Base-by-base conservation (phyloP, 2,888 invertebrate genomes). In the Drosophila ustulata region DNA sequence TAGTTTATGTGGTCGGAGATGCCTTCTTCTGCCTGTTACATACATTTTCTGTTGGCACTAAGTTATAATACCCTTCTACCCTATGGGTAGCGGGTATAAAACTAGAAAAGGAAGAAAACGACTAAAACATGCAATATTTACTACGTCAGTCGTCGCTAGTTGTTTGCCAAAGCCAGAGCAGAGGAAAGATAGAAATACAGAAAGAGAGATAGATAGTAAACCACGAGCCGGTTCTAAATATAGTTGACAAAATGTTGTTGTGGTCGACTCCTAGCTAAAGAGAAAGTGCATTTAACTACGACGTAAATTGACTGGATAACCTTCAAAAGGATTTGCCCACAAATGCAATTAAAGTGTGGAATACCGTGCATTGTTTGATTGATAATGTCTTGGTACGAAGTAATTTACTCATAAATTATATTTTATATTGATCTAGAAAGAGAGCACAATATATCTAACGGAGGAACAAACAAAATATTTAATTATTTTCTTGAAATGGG, bases 81-180 rank as follows among this genome's bases (percentile, higher is more conserved):
- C n/a, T n/a, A n/a, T n/a, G n/a, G n/a, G n/a, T n/a, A n/a, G n/a
- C n/a, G n/a, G n/a, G n/a, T n/a, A n/a, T n/a, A n/a, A 69, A 84
- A 66, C 84, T 82, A 82, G 73, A 57, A 69, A 75, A 51, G 63
- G 65, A 87, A 84, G 78, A 72, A 66, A 71, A 69, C 70, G 41
- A 66, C 61, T 46, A 69, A 78, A 87, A 73, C 82, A 87, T 87
- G 88, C 88, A 82, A 87, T 63, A 75, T 66, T 65, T 61, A 78
- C 75, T 78, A 69, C 78, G 78, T 68, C 78, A 65, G 64, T 75
- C 26, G 70, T 32, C 47, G 28, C 46, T 65, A 64, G 68, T 59
- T 8, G 78, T 57, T 66, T 61, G 77, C 58, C 67, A 63, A 50
- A 13, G 59, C 47, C 57, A 39, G 37, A 37, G n/a, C 3, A 25